These are phyloP conservation scores for Achatina immaculata DNA, from an alignment of 1,140 invertebrate species.

Conservation along the genomic window DNA sequence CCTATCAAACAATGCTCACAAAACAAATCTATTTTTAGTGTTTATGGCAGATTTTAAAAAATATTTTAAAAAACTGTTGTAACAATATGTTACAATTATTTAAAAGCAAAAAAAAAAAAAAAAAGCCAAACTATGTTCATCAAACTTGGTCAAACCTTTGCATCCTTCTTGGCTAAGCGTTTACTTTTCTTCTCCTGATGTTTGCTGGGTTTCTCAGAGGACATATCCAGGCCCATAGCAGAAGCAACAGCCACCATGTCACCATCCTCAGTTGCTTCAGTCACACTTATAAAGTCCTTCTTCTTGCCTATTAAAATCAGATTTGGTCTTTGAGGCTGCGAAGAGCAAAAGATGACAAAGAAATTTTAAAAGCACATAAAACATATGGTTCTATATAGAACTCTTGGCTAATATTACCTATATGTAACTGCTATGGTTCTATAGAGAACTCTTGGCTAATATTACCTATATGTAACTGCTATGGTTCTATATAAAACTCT, in stretches of 20 bases:
- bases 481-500: no score
- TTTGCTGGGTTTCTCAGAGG: slow-evolving; percentile 63
- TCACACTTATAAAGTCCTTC: slow-evolving; percentile 45
- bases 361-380: neutral
- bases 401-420: no score
- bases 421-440: no score
- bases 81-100: no score
- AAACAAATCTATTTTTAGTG: no score
- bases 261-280: slow-evolving; percentile 22
- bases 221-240: slow-evolving; percentile 40
- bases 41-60: no score
- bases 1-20: no score
- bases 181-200: slow-evolving; percentile 69
- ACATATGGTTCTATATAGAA: neutral
- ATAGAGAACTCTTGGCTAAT: no score
- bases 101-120: neutral
- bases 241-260: slow-evolving; percentile 32
- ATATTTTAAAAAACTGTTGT: no score
- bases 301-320: slow-evolving; percentile 48
- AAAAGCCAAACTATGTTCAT: neutral
- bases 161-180: slow-evolving; percentile 63
- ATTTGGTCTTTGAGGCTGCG: slow-evolving; percentile 61
- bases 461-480: no score
- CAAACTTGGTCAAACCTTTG: slow-evolving; percentile 45
- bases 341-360: slow-evolving; percentile 15